Base-by-base conservation (phyloP, 2,888 invertebrate genomes). In the Cotesia congregata region DNA sequence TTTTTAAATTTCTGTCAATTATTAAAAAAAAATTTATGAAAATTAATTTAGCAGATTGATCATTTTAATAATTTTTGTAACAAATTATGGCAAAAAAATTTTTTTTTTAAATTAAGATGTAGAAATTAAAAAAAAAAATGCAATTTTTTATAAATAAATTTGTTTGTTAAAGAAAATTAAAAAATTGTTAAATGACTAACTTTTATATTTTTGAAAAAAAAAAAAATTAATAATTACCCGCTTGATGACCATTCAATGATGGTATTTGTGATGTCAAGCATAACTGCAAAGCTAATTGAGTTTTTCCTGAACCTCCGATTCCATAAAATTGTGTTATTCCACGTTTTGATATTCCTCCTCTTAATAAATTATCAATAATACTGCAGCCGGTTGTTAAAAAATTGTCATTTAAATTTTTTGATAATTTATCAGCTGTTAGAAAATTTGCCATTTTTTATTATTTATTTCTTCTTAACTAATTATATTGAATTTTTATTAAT, bases 281-380 rank as follows among this genome's bases (percentile, higher is more conserved):
- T 40, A 95, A 88, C 89, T 95, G 95, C 71, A 96, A 90, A 81
- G 93, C 94, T 65, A 96, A 86, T 87, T 96, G 96, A 0, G 96
- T 96, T 91, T 96, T 96, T 5, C 96, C 96, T 83, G 92, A 91
- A 15, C 95, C 94, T 90, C 95, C 95, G 88, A 94, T 93, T n/a
- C 96, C 96, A 86, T 92, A 93, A 82, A 97, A 90, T 91, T 96
- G 96, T 75, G 94, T 94, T 72, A 96, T 91, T 39, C 94, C 93
- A 80, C 92, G 92, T 81, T 90, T 90, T 67, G 93, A 90, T 77
- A 96, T 90, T 41, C 96, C 96, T 76, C 95, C 95, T 82, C 90
- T 88, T 30, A 94, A 87, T 78, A 93, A 86, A 41, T 84, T 84
- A 87, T 96, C 93, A 73, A 96, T 90, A 73, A 87, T 85, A 71